Conservation (phyloP, 2,888 invertebrate species). For the Amaurobius ferox region DNA sequence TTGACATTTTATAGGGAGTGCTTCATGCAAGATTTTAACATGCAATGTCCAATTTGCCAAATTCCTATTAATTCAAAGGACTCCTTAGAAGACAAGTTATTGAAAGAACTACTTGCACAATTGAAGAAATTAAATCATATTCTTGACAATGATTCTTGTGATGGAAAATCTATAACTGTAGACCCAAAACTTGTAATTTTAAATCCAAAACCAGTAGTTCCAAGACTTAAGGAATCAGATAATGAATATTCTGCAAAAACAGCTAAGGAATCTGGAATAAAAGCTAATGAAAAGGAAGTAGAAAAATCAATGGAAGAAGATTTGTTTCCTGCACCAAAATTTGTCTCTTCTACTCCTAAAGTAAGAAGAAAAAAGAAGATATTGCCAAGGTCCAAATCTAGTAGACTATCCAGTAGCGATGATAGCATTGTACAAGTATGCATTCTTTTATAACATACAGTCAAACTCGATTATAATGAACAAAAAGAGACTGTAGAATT, state of each 20-base stretch:
- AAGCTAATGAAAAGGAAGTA: neutral
- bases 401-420: slow-evolving; percentile 5
- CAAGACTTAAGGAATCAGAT: too few relatives aligned
- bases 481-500: too few relatives aligned
- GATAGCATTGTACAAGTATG: slow-evolving; percentile 26
- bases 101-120: slow-evolving; percentile 25
- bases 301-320: too few relatives aligned
- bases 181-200: neutral
- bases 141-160: neutral
- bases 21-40: neutral
- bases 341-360: slow-evolving; percentile 28
- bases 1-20: slow-evolving; percentile 35
- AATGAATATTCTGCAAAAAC: neutral
- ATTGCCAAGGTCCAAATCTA: neutral
- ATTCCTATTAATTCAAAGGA: slow-evolving; percentile 28
- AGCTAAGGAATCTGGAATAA: neutral
- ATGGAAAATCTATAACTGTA: neutral
- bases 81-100: slow-evolving; percentile 42
- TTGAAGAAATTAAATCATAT: slow-evolving; percentile 17
- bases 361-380: slow-evolving; percentile 5
- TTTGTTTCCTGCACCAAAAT: neutral
- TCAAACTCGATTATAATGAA: too few relatives aligned
- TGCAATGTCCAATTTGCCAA: slow-evolving; percentile 52
- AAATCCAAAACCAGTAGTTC: too few relatives aligned
- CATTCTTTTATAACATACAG: neutral